These are phyloP conservation scores for Hylaeus volcanicus DNA, from an alignment of 1,140 invertebrate genomes.

Conservation along the genomic window DNA sequence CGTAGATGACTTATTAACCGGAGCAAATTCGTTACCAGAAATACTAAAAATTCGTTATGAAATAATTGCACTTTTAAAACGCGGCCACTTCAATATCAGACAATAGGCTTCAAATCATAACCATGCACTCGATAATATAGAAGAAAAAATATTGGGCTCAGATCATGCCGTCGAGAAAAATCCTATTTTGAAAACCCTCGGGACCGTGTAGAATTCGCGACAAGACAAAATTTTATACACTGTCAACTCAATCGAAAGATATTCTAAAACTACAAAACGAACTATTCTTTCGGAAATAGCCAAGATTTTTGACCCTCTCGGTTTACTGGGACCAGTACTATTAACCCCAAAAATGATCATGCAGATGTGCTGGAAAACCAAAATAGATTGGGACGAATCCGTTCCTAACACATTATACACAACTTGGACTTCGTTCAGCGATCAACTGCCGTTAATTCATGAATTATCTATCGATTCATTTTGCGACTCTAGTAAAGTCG, in stretches of 20 bases:
- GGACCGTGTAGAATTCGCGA: no score
- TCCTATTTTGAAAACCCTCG: no score
- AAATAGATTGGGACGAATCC: not conserved
- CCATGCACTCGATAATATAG: no score
- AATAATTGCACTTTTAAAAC: not conserved
- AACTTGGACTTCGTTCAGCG: no score
- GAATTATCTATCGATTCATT: no score
- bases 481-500: no score
- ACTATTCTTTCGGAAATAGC: not conserved
- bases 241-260: no score
- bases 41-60: not conserved
- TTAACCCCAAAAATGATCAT: not conserved
- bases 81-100: not conserved
- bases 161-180: no score
- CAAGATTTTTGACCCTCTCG: not conserved
- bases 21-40: not conserved
- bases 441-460: no score
- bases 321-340: not conserved
- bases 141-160: no score
- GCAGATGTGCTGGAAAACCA: not conserved
- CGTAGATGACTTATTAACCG: not conserved
- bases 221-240: no score
- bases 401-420: not conserved
- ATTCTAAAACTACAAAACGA: not conserved
- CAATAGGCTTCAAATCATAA: slow-evolving; percentile 10